Conservation (phyloP, 2,797 vertebrate genomes). For the Etheostoma nigrum region DNA sequence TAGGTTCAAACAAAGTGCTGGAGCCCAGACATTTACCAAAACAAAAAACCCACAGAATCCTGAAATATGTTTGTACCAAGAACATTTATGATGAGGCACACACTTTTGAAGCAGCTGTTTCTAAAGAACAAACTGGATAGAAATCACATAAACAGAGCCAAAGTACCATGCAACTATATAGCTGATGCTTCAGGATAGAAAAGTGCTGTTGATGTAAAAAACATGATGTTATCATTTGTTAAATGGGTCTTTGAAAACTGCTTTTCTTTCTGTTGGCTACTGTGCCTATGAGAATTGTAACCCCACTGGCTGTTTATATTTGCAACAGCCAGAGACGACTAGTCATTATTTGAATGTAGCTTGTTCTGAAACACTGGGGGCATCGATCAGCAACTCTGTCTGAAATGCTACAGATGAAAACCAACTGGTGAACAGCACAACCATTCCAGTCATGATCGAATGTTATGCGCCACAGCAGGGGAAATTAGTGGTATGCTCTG, state of each 20-base stretch:
- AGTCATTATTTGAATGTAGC: too few relatives aligned
- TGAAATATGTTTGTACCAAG: background rate
- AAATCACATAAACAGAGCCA: background rate
- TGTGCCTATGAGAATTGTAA: too few relatives aligned
- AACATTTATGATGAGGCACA: background rate
- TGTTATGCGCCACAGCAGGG: too few relatives aligned
- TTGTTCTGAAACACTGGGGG: too few relatives aligned
- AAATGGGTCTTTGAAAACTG: constrained; percentile 11
- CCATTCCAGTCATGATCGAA: too few relatives aligned
- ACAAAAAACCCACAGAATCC: background rate
- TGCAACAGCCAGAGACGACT: too few relatives aligned
- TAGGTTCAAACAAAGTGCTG: background rate
- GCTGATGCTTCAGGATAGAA: constrained; percentile 5
- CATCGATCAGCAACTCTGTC: too few relatives aligned
- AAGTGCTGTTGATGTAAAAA: constrained; percentile 15
- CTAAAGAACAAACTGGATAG: background rate
- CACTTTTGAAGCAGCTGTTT: background rate
- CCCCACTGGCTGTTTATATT: too few relatives aligned
- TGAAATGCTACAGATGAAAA: too few relatives aligned
- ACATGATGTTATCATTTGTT: constrained; percentile 18
- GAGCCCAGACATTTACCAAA: background rate
- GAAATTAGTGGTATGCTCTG: too few relatives aligned
- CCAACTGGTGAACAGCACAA: too few relatives aligned
- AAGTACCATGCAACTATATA: background rate
- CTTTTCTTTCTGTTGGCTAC: too few relatives aligned